These are phyloP conservation scores for Protonibea diacanthus DNA, from an alignment of 2,797 vertebrate genomes.

Conservation along the genomic window DNA sequence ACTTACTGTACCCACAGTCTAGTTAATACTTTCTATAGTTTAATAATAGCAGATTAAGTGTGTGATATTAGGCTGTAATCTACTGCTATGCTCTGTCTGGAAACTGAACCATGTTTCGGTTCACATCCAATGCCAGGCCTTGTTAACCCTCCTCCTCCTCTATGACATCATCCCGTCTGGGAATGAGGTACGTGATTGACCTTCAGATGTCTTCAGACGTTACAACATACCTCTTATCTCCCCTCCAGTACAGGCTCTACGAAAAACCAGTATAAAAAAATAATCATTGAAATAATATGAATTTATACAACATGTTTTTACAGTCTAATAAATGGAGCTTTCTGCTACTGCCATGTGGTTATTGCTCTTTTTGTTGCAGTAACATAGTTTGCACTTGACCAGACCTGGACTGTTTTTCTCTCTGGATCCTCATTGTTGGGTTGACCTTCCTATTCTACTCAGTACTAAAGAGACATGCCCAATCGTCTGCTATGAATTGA, in stretches of 20 bases:
- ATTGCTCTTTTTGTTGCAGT: background rate
- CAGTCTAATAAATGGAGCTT: background rate
- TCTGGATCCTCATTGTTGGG: background rate
- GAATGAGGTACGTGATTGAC: slow-evolving; percentile 54
- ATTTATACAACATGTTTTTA: background rate
- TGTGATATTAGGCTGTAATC: slow-evolving; percentile 8
- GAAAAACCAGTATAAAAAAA: slow-evolving; percentile 14
- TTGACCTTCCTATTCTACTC: slow-evolving; percentile 4
- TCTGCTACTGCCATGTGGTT: background rate
- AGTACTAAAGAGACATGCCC: background rate
- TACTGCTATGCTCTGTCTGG: background rate
- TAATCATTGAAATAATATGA: background rate
- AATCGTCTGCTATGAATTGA: background rate
- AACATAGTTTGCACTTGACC: slow-evolving; percentile 2
- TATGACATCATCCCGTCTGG: slow-evolving; percentile 68
- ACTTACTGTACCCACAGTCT: background rate
- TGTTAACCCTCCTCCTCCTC: slow-evolving; percentile 29
- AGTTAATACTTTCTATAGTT: slow-evolving; percentile 6
- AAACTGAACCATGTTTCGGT: slow-evolving; percentile 11
- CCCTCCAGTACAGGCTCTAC: slow-evolving; percentile 1
- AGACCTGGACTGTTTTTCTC: background rate
- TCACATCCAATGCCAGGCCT: slow-evolving; percentile 3
- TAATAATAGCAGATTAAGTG: slow-evolving; percentile 8
- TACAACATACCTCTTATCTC: slow-evolving; percentile 47
- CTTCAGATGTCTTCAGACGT: slow-evolving; percentile 64